Conservation (phyloP, 2,113 vertebrate genomes). For the Chloropsis hardwickii region DNA sequence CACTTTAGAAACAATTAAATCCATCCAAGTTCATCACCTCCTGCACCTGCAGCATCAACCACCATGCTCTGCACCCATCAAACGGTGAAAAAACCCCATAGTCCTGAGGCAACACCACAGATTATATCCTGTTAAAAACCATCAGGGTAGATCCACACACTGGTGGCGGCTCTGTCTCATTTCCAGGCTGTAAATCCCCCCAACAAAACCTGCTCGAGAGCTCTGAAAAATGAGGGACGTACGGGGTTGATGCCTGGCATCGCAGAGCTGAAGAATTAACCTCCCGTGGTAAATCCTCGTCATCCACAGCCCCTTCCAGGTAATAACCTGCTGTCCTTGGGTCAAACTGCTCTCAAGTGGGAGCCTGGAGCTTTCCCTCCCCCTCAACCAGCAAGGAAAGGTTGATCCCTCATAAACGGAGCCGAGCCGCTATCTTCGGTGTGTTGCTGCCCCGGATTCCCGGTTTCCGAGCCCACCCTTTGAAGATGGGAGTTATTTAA, state of each 20-base stretch:
- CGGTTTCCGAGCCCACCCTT: background rate
- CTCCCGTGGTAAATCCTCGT: background rate
- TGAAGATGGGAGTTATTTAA: slow-evolving; percentile 42
- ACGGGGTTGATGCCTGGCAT: background rate
- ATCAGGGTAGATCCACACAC: fast-evolving
- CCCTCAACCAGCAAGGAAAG: background rate
- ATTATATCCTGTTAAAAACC: background rate
- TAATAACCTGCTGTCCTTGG: slow-evolving; percentile 38
- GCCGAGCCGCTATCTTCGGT: background rate
- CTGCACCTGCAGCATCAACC: fast-evolving
- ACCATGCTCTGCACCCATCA: fast-evolving
- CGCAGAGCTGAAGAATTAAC: slow-evolving; percentile 15
- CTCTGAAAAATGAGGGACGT: background rate
- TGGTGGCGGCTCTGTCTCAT: background rate
- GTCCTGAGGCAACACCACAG: fast-evolving
- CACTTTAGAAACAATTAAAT: background rate
- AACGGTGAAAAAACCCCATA: background rate
- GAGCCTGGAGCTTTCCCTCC: slow-evolving; percentile 22
- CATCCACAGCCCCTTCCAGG: background rate
- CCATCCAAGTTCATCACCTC: fast-evolving
- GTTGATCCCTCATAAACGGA: background rate
- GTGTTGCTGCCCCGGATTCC: background rate
- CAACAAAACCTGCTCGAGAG: background rate
- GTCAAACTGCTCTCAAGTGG: background rate
- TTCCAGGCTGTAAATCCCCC: background rate